Base-by-base conservation (phyloP, 2,113 vertebrate genomes). In the Circaetus gallicus region DNA sequence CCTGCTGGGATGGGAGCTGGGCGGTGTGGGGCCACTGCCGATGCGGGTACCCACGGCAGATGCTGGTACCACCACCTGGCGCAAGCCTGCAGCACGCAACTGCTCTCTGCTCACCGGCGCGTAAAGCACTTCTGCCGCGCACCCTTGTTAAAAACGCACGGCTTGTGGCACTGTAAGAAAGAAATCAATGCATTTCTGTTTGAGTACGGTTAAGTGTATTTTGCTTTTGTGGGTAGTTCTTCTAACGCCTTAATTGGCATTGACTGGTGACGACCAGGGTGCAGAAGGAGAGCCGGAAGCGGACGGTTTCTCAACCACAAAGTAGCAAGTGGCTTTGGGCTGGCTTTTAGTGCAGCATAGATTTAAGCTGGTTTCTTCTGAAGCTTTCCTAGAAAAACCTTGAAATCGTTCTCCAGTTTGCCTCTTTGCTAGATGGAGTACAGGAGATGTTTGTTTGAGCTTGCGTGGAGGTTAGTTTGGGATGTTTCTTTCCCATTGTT, bases 311-410 rank as follows among this genome's bases (percentile, higher is more conserved):
- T 85, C 61, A 50, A 24, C 40, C 76, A 62, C 22, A 52, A 80
- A 69, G 61, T 20, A 82, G 45, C 58, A 80, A 85, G 62, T 45
- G 79, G 36, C 49, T 95, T 94, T 72, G 66, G 74, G 53, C 10
- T 43, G 69, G 21, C 62, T 90, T 89, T 79, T 87, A 82, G 43
- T 3, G 12, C 25, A 85, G 40, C 2, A 6, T 14, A 76, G 43
- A 67, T 86, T 88, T 82, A 67, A 63, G 36, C 20, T 63, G 29
- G 15, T 85, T 96, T 63, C 69, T 89, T 89, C 65, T 56, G 52
- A 89, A 93, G 34, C 40, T 90, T 85, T 76, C 36, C 38, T 91
- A 85, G 73, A 52, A 94, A 84, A 95, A n/a, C 15, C 13, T 87
- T 62, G 21, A 61, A 67, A 65, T 78, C 2, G 0, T 56, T 87